Evolutionary conservation across 2,888 invertebrate species (phyloP), one percentile per base, ranked within the genome.

Genomic region (Orthosia gracilis): DNA sequence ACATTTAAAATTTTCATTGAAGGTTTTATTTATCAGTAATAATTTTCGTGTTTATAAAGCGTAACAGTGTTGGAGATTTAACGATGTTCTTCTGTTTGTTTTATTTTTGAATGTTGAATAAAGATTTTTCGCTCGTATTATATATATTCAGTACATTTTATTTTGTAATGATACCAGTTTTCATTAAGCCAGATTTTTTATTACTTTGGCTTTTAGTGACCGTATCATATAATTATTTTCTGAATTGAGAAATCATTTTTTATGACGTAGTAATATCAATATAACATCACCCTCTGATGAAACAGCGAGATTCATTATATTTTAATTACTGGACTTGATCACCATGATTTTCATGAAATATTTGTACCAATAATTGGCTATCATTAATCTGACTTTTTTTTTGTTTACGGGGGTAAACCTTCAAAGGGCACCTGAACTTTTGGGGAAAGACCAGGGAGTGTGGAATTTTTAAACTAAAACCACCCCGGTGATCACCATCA

Each of bases 281-380:
- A 54, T 21, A n/a, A 26, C 3, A 31, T 4, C 3, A 18, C 13
- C 9, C 4, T 13, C 52, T 52, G 1, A 47, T 54, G 47, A 26
- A 54, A 49, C 47, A 17, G 1, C 18, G 18, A 9, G 3, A 47
- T 26, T 17, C 12, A 9, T 63, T 21, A 58, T 4, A 55, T 21
- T 61, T 54, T 23, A 66, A 76, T 76, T 47, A 31, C 18, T n/a
- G 13, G 26, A 13, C 47, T 57, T 50, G 5, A 69, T 45, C 65
- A 45, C 31, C 9, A 23, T 31, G n/a, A n/a, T 21, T 21, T 54
- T 52, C 18, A 59, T n/a, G 2, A 40, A 1, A 40, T 15, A 26
- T 21, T 11, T 17, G 21, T 26, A 21, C 5, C 3, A 31, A 45
- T 18, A 40, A 23, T 13, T 40, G 52, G 17, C 31, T 45, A n/a